Conservation (phyloP, 2,113 vertebrate species). For the Helogale parvula region DNA sequence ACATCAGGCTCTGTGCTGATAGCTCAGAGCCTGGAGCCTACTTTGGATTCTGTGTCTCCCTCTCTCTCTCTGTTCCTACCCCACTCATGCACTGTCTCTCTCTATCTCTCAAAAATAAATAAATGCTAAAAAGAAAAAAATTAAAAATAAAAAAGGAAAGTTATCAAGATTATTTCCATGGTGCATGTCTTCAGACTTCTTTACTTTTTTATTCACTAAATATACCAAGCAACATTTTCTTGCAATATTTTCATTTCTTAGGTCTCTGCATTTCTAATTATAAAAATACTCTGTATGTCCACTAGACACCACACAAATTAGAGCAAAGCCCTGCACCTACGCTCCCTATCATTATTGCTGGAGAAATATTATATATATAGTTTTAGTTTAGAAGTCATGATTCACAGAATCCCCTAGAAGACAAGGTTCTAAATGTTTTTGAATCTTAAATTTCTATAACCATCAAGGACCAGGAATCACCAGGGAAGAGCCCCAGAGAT, state of each 20-base stretch:
- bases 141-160: no score
- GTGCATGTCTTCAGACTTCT: not conserved
- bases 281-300: not conserved
- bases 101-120: no score
- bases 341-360: not conserved
- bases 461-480: not conserved
- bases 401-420: not conserved
- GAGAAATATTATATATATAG: not conserved
- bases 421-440: not conserved
- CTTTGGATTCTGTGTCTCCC: no score
- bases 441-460: not conserved
- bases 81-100: no score
- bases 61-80: no score
- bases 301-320: not conserved
- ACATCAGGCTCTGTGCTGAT: no score
- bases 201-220: not conserved
- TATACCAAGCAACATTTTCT: not conserved
- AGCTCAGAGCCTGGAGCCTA: no score
- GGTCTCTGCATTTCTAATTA: not conserved
- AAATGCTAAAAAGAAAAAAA: no score
- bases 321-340: not conserved
- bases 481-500: not conserved
- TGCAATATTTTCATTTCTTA: not conserved
- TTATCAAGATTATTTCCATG: not conserved
- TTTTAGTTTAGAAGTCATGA: not conserved